Conservation (phyloP, 2,113 vertebrate species). For the Mus spicilegus region DNA sequence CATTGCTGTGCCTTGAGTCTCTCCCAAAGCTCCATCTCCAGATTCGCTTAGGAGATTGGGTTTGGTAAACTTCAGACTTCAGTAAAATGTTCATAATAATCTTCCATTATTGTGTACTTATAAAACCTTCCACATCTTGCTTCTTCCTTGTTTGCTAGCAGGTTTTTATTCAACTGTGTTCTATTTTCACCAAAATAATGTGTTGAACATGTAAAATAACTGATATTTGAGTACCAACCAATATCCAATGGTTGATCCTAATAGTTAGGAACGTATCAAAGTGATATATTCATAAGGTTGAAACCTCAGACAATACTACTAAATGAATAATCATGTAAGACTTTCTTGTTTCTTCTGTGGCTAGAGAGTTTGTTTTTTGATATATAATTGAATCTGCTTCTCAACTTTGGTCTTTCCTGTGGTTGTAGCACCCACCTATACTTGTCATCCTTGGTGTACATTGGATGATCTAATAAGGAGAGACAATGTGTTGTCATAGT, state of each 20-base stretch:
- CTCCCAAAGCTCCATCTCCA: background rate
- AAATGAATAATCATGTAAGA: rapidly evolving
- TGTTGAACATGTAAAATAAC: background rate
- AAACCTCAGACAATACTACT: rapidly evolving
- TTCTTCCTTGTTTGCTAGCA: background rate
- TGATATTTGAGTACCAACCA: background rate
- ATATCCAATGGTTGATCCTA: background rate
- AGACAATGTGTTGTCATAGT: rapidly evolving
- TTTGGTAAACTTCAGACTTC: background rate
- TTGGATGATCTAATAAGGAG: background rate
- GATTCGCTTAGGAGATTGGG: background rate
- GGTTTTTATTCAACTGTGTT: background rate
- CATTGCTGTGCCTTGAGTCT: background rate
- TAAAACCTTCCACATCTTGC: background rate
- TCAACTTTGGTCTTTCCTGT: background rate
- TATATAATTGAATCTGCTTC: rapidly evolving
- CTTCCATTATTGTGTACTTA: background rate
- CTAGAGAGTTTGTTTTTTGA: background rate
- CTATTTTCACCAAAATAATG: background rate
- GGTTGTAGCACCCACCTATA: background rate
- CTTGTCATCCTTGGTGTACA: background rate
- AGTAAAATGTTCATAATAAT: background rate
- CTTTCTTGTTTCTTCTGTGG: background rate
- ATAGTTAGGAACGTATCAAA: background rate
- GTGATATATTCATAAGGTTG: rapidly evolving